Percentiles rank a stretch among this genome's conserved stretches.
Evolutionary conservation across 1,140 invertebrate species (phyloP).

Genomic region (Phymorhynchus buccinoides): DNA sequence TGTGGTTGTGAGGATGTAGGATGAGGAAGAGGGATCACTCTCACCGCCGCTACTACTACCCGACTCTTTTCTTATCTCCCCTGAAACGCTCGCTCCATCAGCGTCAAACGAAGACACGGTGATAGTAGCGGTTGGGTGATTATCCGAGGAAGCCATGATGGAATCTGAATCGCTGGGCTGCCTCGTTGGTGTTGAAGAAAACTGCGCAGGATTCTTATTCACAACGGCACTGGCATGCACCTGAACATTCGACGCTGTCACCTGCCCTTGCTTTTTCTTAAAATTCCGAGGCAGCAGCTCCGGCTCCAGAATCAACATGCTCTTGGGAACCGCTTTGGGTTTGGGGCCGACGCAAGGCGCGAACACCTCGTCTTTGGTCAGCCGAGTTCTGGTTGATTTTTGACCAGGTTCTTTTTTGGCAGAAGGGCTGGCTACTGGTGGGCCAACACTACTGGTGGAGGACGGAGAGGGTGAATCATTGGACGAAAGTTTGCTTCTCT

Average conservation of each 20-base stretch:
- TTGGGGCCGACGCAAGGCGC: neutral
- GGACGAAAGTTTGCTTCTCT: neutral
- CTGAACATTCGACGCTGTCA: neutral
- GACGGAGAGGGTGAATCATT: neutral
- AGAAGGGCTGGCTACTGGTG: neutral
- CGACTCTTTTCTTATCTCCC: neutral
- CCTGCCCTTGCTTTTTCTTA: neutral
- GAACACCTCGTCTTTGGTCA: constrained; percentile 9
- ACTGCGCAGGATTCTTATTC: neutral
- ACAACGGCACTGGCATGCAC: constrained; percentile 2
- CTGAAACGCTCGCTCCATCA: neutral
- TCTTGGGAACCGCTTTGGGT: constrained; percentile 33
- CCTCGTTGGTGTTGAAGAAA: neutral
- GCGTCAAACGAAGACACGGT: neutral
- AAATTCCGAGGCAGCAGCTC: constrained; percentile 13
- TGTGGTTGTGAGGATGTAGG: neutral
- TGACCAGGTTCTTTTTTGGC: neutral
- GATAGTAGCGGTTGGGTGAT: neutral
- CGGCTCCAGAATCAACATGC: constrained; percentile 29
- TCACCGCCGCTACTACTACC: neutral
- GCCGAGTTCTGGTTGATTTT: neutral
- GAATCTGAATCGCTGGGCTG: neutral
- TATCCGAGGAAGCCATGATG: too few species aligned
- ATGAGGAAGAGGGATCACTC: neutral
- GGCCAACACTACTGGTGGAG: too few species aligned